These are phyloP conservation scores for Eupithecia insigniata DNA, from an alignment of 2,888 invertebrate species.

Conservation along the genomic window DNA sequence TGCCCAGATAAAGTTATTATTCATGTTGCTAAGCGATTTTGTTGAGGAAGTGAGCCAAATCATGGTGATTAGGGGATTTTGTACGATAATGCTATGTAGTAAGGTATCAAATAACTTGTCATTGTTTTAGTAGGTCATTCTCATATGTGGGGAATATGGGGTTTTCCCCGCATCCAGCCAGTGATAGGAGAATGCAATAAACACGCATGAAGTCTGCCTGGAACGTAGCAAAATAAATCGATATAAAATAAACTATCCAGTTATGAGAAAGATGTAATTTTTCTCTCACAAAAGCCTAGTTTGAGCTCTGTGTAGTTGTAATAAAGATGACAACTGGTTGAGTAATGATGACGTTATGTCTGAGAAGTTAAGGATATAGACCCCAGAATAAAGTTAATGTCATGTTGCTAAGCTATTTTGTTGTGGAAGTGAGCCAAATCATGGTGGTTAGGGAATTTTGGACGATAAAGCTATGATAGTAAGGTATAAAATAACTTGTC, in stretches of 20 bases:
- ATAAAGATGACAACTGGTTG: neutral
- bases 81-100: neutral
- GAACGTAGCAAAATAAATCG: neutral
- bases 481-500: neutral
- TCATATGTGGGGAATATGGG: too few relatives aligned
- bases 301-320: neutral
- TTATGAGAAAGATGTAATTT: neutral
- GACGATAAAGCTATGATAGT: neutral
- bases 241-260: slow-evolving; percentile 2
- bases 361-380: neutral
- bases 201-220: neutral
- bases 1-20: neutral
- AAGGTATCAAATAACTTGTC: neutral
- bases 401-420: neutral
- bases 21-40: neutral
- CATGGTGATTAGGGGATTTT: neutral
- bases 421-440: neutral
- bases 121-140: neutral
- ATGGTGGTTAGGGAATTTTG: neutral
- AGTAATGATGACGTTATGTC: neutral
- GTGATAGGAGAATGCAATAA: too few relatives aligned
- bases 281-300: neutral
- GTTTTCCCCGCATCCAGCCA: too few relatives aligned
- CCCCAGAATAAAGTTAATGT: neutral
- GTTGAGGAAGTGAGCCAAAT: neutral